Percentiles rank a stretch among this genome's conserved stretches.
Conservation (phyloP, 2,113 vertebrate genomes). For the Colaptes auratus region DNA sequence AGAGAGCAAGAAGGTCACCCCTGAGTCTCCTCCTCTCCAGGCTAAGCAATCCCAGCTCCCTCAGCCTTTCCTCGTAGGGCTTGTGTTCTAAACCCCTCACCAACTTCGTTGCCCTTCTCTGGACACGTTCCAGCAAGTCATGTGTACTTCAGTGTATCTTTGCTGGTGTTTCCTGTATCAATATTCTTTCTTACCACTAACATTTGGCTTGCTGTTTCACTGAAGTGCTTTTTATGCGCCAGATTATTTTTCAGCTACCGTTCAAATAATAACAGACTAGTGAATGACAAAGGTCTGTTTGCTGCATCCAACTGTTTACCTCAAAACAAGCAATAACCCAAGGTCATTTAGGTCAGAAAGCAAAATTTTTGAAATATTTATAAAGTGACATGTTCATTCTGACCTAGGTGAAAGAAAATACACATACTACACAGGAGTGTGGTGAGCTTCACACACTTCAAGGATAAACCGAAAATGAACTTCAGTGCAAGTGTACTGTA, state of each 20-base stretch:
- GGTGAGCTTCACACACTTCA: neutral
- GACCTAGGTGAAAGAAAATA: neutral
- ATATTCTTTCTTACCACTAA: neutral
- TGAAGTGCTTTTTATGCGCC: neutral
- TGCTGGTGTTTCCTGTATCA: neutral
- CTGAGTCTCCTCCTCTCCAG: too few relatives aligned
- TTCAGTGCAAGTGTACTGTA: neutral
- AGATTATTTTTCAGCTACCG: neutral
- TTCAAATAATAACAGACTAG: neutral
- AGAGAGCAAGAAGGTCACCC: too few relatives aligned
- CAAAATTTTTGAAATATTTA: conserved; percentile 34
- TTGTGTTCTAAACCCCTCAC: too few relatives aligned
- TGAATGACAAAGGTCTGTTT: neutral
- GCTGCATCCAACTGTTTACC: neutral
- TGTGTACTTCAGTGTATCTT: neutral
- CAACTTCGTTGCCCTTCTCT: too few relatives aligned
- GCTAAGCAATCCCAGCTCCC: too few relatives aligned
- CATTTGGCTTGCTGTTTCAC: neutral
- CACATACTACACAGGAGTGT: neutral
- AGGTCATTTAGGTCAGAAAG: neutral
- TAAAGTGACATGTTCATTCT: neutral
- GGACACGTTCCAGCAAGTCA: too few relatives aligned
- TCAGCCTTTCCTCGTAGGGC: too few relatives aligned
- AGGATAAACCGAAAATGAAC: neutral
- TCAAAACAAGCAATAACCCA: neutral